Evolutionary conservation across 2,888 invertebrate species (phyloP), one percentile per base, ranked within the genome.

Genomic region (Amaurobius ferox): DNA sequence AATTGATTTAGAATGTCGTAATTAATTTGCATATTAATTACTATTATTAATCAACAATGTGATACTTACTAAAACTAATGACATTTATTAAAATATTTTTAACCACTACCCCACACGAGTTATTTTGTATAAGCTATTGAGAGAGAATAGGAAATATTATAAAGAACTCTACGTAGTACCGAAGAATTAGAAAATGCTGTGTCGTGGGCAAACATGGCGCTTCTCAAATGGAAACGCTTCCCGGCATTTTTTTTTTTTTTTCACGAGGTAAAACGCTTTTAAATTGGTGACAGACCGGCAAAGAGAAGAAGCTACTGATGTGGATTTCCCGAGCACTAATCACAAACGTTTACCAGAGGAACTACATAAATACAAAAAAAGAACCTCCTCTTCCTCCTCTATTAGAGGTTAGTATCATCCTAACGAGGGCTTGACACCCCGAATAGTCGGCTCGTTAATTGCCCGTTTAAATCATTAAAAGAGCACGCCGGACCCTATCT

Each of bases 401-500:
- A 44, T 44, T 44, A 44, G 44, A 44, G 44, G 44, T 44, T 44
- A 44, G 44, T 44, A 23, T 55, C 23, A 55, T 23, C 23, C 74
- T 79, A 78, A 86, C 74, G 86, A 79, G 86, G 62, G 73, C 73
- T 30, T 76, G 79, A 86, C 79, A 79, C 76, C 86, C 79, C 70
- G 79, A 86, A 86, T 79, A 86, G 86, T 73, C 79, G 48, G 44
- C 76, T 79, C 79, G 79, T 86, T 86, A 86, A 86, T 86, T 79
- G 86, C 79, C 86, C 86, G 79, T 86, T 86, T 86, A 86, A 79
- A 79, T 86, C 86, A 86, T 86, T 86, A 86, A 55, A 86, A 79
- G 79, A 86, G 76, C 79, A 67, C 74, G 76, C 79, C 71, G 66
- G 76, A 70, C 76, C 79, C 55, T 77, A 86, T 86, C 74, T 79